These are phyloP conservation scores for Chalcis sispes DNA, from an alignment of 2,888 invertebrate species.

Conservation along the genomic window DNA sequence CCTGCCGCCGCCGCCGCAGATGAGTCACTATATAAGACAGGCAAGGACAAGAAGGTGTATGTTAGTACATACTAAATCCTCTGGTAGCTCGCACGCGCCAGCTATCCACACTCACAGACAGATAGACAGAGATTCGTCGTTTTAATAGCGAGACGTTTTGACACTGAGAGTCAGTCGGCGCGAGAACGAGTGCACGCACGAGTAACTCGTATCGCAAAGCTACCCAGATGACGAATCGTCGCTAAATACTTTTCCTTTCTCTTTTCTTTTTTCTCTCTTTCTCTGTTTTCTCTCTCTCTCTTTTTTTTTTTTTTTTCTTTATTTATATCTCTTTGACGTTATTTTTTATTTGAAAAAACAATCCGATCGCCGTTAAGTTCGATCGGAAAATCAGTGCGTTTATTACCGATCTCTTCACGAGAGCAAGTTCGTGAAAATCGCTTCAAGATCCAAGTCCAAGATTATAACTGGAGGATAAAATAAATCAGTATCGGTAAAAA, in stretches of 20 bases:
- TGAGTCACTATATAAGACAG: conserved; percentile 76
- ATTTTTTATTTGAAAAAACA: no score
- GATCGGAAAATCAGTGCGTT: neutral
- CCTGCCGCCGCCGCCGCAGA: conserved; percentile 64
- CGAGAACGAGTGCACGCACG: no score
- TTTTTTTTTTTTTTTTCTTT: neutral
- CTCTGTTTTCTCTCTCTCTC: neutral
- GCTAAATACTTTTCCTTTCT: no score
- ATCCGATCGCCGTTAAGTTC: neutral
- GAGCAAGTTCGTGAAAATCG: neutral
- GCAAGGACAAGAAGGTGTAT: conserved; percentile 76
- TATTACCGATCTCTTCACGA: neutral
- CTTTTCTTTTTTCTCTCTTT: no score
- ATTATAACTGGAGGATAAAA: neutral
- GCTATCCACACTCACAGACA: conserved; percentile 51
- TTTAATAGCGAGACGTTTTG: conserved; percentile 23
- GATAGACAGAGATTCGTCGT: neutral
- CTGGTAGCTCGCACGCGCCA: conserved; percentile 71
- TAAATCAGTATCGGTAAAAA: no score
- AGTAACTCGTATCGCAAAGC: no score
- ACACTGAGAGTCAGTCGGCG: no score
- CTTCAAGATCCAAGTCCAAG: neutral
- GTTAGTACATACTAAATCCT: conserved; percentile 75
- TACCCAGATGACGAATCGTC: no score
- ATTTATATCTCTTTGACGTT: neutral